Evolutionary conservation across 2,888 invertebrate species (phyloP), one percentile per base, ranked within the genome.

Genomic region (Eristalinus aeneus): DNA sequence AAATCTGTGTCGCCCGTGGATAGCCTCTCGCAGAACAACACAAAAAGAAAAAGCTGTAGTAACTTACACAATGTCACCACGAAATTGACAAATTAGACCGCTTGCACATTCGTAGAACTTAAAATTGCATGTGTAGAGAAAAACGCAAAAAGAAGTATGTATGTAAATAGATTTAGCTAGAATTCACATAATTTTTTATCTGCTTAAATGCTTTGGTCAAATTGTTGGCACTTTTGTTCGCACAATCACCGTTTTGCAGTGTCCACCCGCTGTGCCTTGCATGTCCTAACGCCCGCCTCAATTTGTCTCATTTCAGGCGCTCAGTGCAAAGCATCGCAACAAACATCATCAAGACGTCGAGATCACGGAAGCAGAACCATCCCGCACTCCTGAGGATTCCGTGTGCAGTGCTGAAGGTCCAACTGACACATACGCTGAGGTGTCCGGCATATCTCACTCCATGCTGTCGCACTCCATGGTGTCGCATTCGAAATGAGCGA

Each of bases 321-420:
- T 97, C 90, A 97, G 97, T 93, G 96, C 96, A 89, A 95, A 95
- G 89, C 89, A 94, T 93, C 91, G 94, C 93, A 92, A 92, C 92
- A 92, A 94, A 89, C 92, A 92, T 80, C 93, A 93, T 92, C 94
- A 94, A 91, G 95, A 93, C 88, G 94, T 94, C 88, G 95, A 95
- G 91, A 94, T 94, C 76, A 95, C 95, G 88, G 96, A 96, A 92
- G 95, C 95, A 20, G 97, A 97, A 93, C 95, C 96, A 69, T 97
- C 97, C 23, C 94, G 96, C 88, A 97, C 97, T 20, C 97, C 97
- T 11, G 97, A 98, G 92, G 98, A 98, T 93, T 97, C 97, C 1
- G 97, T 97, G 58, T 97, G 97, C 93, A 97, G 97, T 89, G 96
- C 95, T 88, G 97, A 97, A 93, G 97, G 97, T 2, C 96, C 96